These are phyloP conservation scores for Cyprinodon tularosa DNA, from an alignment of 2,113 vertebrate species.

Conservation along the genomic window DNA sequence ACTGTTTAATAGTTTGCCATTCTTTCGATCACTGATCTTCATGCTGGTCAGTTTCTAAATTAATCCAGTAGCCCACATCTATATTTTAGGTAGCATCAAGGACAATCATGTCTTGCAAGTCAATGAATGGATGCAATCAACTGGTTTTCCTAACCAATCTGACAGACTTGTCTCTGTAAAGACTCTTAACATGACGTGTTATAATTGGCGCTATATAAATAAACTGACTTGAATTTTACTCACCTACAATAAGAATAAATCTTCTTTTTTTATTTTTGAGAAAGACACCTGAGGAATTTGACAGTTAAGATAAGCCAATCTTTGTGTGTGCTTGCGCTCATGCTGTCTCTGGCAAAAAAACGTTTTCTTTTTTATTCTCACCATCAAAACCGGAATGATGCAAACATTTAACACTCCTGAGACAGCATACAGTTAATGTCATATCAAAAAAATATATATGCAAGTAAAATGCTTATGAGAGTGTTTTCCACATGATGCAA, in stretches of 20 bases:
- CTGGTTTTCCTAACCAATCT: no score
- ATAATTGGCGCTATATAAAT: no score
- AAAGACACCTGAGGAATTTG: background rate
- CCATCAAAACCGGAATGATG: conserved; percentile 5
- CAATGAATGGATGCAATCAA: no score
- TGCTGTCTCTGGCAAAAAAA: conserved; percentile 14
- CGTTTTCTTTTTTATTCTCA: conserved; percentile 6
- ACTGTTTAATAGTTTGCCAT: background rate
- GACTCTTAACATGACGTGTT: no score
- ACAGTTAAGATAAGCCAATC: background rate
- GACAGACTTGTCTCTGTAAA: no score
- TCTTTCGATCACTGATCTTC: background rate
- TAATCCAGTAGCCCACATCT: background rate
- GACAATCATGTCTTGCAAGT: no score
- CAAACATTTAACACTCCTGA: conserved; percentile 10
- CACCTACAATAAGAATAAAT: background rate
- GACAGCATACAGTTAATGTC: conserved; percentile 34
- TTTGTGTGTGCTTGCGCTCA: background rate
- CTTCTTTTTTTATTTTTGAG: background rate
- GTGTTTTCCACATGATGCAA: conserved; percentile 58
- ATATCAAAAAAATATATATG: conserved; percentile 47
- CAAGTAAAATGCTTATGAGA: conserved; percentile 38
- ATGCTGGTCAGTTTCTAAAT: background rate
- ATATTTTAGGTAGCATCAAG: background rate
- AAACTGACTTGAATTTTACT: no score